Evolutionary conservation across 2,888 invertebrate species (phyloP).

Genomic region (Loripinus fragilis): DNA sequence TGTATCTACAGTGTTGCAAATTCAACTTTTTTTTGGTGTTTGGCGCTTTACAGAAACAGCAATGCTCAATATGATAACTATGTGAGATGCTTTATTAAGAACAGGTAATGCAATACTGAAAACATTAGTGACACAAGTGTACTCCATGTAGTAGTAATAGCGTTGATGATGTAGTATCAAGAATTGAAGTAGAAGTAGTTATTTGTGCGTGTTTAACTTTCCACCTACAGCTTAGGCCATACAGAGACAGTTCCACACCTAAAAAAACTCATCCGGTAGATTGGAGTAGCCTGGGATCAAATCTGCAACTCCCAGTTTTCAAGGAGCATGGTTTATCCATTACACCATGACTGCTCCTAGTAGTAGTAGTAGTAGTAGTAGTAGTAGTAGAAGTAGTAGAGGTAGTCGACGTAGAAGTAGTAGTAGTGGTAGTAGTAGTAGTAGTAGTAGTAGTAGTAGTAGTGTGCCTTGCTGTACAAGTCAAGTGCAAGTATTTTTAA

Average conservation of each 20-base stretch:
- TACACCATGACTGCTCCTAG: neutral
- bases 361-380: neutral
- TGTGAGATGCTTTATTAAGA: no score
- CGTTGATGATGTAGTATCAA: neutral
- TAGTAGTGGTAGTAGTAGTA: neutral
- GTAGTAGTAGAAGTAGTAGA: neutral
- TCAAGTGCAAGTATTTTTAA: no score
- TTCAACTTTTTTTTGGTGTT: no score
- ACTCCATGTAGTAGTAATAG: no score
- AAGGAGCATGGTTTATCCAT: neutral
- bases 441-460: neutral
- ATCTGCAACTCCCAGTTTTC: neutral
- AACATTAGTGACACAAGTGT: no score
- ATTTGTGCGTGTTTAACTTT: neutral
- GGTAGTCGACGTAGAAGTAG: neutral
- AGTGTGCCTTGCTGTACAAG: no score
- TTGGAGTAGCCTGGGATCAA: no score
- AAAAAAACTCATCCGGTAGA: neutral
- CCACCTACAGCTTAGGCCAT: no score
- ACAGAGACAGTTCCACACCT: neutral
- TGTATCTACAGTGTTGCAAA: no score
- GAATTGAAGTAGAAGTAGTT: neutral
- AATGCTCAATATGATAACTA: no score
- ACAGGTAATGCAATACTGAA: no score
- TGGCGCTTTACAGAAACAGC: no score